Percentiles rank a stretch among this genome's conserved stretches.
Evolutionary conservation across 2,797 vertebrate genomes (phyloP).

Genomic region (Falco berigora): DNA sequence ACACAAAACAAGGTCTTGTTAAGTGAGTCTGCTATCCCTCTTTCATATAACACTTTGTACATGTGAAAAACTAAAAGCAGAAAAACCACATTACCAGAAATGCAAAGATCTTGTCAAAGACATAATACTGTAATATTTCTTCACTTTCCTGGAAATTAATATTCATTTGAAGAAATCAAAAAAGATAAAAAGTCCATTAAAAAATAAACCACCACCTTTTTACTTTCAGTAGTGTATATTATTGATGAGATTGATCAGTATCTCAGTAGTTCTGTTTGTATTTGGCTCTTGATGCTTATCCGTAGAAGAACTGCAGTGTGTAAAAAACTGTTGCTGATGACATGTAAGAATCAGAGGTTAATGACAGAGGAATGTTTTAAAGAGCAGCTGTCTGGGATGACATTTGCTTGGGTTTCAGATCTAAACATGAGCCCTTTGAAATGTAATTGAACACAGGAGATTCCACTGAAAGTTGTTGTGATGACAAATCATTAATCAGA

Average conservation of each 20-base stretch:
- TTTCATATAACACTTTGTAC: not conserved
- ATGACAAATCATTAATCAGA: not conserved
- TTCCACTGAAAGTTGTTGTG: not conserved
- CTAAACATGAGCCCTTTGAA: not conserved
- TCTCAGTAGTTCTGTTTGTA: not conserved
- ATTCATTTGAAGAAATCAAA: not conserved
- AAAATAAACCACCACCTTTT: not conserved
- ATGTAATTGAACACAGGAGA: not conserved
- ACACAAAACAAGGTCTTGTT: not conserved
- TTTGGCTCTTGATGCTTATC: accelerated
- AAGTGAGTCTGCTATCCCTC: not conserved
- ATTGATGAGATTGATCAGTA: not conserved
- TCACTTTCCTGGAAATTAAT: not conserved
- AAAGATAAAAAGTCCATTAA: not conserved
- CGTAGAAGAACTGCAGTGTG: not conserved
- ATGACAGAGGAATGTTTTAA: not conserved
- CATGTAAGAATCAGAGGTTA: not conserved
- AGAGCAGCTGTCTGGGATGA: not conserved
- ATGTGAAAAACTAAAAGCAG: not conserved
- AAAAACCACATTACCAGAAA: not conserved
- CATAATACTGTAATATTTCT: not conserved
- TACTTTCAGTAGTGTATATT: not conserved
- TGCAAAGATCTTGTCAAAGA: not conserved
- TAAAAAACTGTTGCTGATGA: not conserved
- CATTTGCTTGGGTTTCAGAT: not conserved